Base-by-base conservation (phyloP, 2,888 invertebrate genomes). In the Yponomeuta plumbellus region DNA sequence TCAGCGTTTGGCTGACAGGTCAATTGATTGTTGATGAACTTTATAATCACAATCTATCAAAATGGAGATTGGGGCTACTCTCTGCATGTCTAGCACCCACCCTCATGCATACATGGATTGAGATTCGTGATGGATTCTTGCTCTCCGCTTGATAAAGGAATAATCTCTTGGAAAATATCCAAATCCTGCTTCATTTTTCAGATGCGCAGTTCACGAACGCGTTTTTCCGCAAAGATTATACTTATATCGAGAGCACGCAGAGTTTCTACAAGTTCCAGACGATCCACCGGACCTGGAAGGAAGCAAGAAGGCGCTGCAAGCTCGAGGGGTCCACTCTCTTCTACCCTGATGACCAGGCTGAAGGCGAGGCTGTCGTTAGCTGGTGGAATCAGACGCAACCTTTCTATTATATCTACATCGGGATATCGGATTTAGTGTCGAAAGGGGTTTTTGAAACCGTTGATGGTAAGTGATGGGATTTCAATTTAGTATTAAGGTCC, bases 191-290 rank as follows among this genome's bases (percentile, higher is more conserved):
- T n/a, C 1, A 61, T 26, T n/a, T 76, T 75, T 39, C 72, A 87
- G 86, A 79, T 76, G 80, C 77, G 57, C 84, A 85, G 73, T 73
- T 70, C 4, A 69, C 73, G 61, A 70, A 74, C 17, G 80, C 76
- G 63, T 82, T 82, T 69, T 88, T 87, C 69, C 80, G 87, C 5
- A 80, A 77, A 52, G 87, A 88, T 71, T 88, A 87, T 70, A 76
- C 66, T 8, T 87, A 75, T 67, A 64, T 85, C 66, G 76, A 80
- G 20, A 69, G 68, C 0, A 72, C 77, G 8, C 65, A 76, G 6
- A 78, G 79, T 67, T 88, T 87, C 67, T 88, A 87, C 72, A 88
- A 88, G 73, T 74, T 86, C 26, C 84, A 87, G 64, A 83, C 82
- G 0, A 63, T 80, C 21, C 76, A 75, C 4, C 79, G 74, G 67